A percentile compares a stretch with the other conserved stretches of the same genome.
Evolutionary conservation across 2,888 invertebrate species (phyloP).

Genomic region (Pilophorus perplexus): DNA sequence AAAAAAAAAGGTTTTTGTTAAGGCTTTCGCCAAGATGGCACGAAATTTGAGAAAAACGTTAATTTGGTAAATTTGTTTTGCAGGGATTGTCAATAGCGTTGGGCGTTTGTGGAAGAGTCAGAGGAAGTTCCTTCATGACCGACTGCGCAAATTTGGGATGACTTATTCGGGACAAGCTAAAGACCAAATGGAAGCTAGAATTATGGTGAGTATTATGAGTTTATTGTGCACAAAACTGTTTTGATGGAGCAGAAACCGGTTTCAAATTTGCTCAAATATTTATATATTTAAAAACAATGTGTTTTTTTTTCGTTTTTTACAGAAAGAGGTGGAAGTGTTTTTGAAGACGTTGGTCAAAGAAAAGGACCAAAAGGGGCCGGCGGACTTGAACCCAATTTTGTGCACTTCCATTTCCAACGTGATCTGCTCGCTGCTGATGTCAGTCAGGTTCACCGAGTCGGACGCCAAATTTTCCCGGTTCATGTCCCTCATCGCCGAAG

Average conservation of each 20-base stretch:
- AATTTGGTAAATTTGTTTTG: too few species aligned
- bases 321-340: constrained; percentile 75
- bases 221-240: too few species aligned
- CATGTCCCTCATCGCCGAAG: constrained; percentile 85
- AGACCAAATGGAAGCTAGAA: constrained; percentile 77
- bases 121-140: constrained; percentile 80
- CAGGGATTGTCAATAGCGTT: constrained; percentile 86
- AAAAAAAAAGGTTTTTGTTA: too few species aligned
- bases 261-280: not conserved
- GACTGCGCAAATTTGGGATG: constrained; percentile 82
- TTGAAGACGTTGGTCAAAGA: constrained; percentile 63
- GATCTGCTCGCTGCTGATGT: constrained; percentile 87
- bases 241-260: too few species aligned
- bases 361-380: constrained; percentile 66
- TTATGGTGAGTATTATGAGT: constrained; percentile 63
- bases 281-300: not conserved
- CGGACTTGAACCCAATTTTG: constrained; percentile 71
- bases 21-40: too few species aligned
- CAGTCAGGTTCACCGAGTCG: constrained; percentile 75
- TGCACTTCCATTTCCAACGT: constrained; percentile 85
- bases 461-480: constrained; percentile 75
- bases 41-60: too few species aligned
- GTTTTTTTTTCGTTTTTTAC: constrained; percentile 50
- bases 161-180: constrained; percentile 78
- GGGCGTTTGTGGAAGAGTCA: constrained; percentile 89